Conservation (phyloP, 2,888 invertebrate species). For the Adelognathus sp. region DNA sequence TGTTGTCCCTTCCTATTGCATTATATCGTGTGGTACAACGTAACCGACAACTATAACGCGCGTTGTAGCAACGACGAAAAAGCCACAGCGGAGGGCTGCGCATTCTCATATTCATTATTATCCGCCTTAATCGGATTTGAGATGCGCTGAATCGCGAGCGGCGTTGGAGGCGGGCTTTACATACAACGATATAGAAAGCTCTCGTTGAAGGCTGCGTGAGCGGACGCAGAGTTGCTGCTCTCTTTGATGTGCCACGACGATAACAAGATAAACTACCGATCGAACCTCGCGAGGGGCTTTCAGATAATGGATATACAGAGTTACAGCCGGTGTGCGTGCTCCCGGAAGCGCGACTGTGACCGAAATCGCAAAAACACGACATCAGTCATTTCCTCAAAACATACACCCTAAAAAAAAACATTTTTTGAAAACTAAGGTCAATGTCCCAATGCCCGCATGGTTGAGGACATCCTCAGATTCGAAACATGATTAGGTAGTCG, state of each 20-base stretch:
- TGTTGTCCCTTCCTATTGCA: slow-evolving; percentile 18
- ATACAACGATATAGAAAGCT: slow-evolving; percentile 9
- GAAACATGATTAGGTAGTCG: no score
- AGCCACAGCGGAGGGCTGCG: slow-evolving; percentile 22
- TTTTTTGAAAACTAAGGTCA: no score
- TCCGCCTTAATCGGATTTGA: slow-evolving; percentile 59
- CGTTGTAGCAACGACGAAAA: not conserved
- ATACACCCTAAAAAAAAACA: no score
- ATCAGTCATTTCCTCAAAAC: slow-evolving; percentile 46
- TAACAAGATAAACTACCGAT: slow-evolving; percentile 65
- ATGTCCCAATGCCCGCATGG: no score
- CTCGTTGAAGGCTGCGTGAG: not conserved
- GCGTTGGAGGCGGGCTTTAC: not conserved
- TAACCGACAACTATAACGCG: not conserved
- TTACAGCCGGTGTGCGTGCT: slow-evolving; percentile 15
- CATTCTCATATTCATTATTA: slow-evolving; percentile 62
- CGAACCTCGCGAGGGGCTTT: slow-evolving; percentile 38
- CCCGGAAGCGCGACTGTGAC: slow-evolving; percentile 36
- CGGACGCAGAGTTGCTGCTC: slow-evolving; percentile 10
- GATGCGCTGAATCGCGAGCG: slow-evolving; percentile 13
- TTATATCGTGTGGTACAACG: not conserved
- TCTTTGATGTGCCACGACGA: slow-evolving; percentile 62
- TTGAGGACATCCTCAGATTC: no score
- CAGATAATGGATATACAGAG: slow-evolving; percentile 26
- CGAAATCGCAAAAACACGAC: slow-evolving; percentile 32